Conservation (phyloP, 2,888 invertebrate genomes). For the Hetaerina titia region DNA sequence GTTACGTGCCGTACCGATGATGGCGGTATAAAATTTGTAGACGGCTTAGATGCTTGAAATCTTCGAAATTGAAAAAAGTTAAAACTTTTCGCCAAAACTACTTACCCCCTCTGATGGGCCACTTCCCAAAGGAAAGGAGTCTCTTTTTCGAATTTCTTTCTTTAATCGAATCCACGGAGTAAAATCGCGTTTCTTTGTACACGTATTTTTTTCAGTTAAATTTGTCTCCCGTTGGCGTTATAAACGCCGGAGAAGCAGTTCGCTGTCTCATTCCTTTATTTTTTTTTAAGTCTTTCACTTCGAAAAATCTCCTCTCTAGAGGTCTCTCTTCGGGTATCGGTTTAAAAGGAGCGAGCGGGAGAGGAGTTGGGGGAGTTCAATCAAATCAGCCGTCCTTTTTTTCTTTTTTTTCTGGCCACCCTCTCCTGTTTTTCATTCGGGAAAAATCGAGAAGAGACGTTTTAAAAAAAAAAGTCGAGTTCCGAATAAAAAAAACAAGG, state of each 20-base stretch:
- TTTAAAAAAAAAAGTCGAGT: neutral
- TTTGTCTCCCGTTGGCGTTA: neutral
- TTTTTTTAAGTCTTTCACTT: neutral
- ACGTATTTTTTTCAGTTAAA: conserved; percentile 8
- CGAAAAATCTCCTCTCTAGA: conserved; percentile 21
- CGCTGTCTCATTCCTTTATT: neutral
- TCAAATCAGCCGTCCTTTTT: conserved; percentile 47
- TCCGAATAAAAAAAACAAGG: neutral
- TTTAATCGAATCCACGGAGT: conserved; percentile 36
- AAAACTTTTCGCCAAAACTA: neutral
- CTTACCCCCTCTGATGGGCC: neutral
- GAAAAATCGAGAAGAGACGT: conserved; percentile 37
- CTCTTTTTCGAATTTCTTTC: conserved; percentile 20
- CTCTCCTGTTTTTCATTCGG: neutral
- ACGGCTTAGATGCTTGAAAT: neutral
- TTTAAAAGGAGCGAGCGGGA: neutral
- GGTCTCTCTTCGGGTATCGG: conserved; percentile 17
- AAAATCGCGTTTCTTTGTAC: conserved; percentile 27
- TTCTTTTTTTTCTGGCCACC: neutral
- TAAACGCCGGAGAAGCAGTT: neutral
- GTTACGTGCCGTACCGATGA: neutral
- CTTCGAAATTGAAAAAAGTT: neutral
- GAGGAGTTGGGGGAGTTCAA: conserved; percentile 21
- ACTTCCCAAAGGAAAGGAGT: neutral
- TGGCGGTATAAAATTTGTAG: neutral